Evolutionary conservation across 2,113 vertebrate species (phyloP), one percentile per base, ranked within the genome.

Genomic region (Eretmodus cyanostictus): DNA sequence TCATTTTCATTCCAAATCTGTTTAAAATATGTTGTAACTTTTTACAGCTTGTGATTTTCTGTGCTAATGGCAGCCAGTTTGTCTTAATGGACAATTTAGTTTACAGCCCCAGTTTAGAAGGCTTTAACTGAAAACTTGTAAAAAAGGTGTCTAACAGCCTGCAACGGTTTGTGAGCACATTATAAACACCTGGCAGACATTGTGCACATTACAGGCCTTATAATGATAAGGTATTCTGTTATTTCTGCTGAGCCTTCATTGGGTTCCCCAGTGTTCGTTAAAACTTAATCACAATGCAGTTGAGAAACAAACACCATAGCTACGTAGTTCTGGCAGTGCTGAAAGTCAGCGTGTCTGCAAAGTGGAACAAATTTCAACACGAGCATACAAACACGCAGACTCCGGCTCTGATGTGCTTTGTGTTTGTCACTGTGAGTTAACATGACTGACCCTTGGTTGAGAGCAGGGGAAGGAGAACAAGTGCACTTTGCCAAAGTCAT

Each of bases 401-500:
- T 6, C 42, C 10, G 27, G 27, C 24, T 40, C 17, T 9, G 85
- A 22, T 16, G 27, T n/a, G 45, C 73, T 55, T 9, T 16, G 49
- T 59, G 66, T 34, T n/a, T 9, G 19, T 13, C 14, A n/a, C 36
- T 10, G 84, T 5, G 57, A 47, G 36, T 8, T 59, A 27, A 51
- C 34, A 1, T 3, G 34, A 79, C 97, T 96, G 88, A 98, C 98
- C 95, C 97, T 97, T 59, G 97, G 97, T 82, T 98, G 97, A 88
- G 95, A 97, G 84, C 97, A 97, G 63, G 98, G 98, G 89, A 96
- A 97, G 34, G 95, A 94, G 82, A 97, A 98, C 94, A 98, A 95
- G 94, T 97, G 97, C 86, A 98, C 98, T 97, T 98, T 98, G 93
- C 98, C 98, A 76, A 98, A 98, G 94, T 98, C 98, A 34, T 98